Conservation (phyloP, 2,113 vertebrate species). For the Orthochromis indermauri region DNA sequence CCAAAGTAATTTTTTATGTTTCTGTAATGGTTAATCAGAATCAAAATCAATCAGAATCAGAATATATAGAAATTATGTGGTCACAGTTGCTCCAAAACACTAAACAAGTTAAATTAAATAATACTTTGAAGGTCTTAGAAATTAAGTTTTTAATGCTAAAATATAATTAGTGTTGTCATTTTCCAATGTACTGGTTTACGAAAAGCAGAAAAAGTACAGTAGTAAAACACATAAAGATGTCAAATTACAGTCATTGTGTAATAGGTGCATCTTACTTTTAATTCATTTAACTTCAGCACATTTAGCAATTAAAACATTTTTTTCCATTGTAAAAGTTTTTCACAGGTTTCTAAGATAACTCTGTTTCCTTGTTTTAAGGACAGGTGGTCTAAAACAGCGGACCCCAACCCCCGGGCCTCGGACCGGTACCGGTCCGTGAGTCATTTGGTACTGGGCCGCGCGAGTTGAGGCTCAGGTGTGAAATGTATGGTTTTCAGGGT, state of each 20-base stretch:
- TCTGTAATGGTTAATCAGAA: not conserved
- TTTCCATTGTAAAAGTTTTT: not conserved
- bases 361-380: not conserved
- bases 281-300: not conserved
- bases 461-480: not conserved
- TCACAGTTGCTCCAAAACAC: not conserved
- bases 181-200: rapidly evolving
- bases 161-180: not conserved
- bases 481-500: not conserved
- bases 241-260: not conserved
- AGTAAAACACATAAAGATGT: not conserved
- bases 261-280: not conserved
- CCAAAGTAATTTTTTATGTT: not conserved
- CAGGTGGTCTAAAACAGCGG: rapidly evolving
- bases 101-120: not conserved
- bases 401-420: rapidly evolving
- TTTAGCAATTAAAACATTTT: not conserved
- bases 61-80: not conserved
- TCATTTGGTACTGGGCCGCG: rapidly evolving
- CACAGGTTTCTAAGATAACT: not conserved
- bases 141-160: not conserved
- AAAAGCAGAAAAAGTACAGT: not conserved
- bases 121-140: not conserved
- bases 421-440: not conserved
- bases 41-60: not conserved